A percentile compares a stretch with the other conserved stretches of the same genome.
phyloP scores from a whole-genome alignment of 2,888 invertebrate species.

The Drosophila nr. perissopoda region DNA sequence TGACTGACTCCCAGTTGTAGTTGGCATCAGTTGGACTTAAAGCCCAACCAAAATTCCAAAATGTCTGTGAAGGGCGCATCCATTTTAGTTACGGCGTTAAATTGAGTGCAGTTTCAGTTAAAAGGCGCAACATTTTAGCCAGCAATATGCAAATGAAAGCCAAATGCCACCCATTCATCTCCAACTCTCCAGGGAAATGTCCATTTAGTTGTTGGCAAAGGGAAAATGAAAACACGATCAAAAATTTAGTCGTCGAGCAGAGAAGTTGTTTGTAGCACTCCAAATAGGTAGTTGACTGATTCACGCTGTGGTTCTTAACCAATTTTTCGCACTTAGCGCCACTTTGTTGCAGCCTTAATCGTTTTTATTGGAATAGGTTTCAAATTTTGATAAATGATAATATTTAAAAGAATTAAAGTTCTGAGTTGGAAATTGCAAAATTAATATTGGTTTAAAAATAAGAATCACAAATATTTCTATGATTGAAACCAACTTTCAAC shows the following conservation, averaged over 20 bases:
- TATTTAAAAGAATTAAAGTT: neutral
- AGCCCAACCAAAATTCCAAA: constrained; percentile 53
- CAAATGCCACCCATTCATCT: constrained; percentile 5
- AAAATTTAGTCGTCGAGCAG: constrained; percentile 15
- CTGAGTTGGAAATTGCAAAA: neutral
- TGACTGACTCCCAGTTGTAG: constrained; percentile 27
- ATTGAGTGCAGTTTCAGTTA: constrained; percentile 60
- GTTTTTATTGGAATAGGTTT: neutral
- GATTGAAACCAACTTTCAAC: neutral
- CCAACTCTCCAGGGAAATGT: constrained; percentile 7
- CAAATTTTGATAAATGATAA: no score
- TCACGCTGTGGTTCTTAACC: constrained; percentile 16
- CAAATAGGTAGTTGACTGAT: constrained; percentile 29
- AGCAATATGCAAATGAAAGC: constrained; percentile 30
- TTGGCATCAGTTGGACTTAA: constrained; percentile 42
- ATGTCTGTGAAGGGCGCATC: constrained; percentile 59
- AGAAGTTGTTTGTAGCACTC: constrained; percentile 22
- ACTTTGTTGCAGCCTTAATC: constrained; percentile 30
- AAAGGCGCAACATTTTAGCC: constrained; percentile 47
- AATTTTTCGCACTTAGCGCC: neutral
- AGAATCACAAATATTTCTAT: neutral
- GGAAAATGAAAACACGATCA: neutral
- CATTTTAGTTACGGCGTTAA: constrained; percentile 62
- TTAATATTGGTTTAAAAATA: neutral
- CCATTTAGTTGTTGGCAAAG: constrained; percentile 18